Evolutionary conservation across 2,888 invertebrate genomes (phyloP).

Genomic region (Fragum sueziense): DNA sequence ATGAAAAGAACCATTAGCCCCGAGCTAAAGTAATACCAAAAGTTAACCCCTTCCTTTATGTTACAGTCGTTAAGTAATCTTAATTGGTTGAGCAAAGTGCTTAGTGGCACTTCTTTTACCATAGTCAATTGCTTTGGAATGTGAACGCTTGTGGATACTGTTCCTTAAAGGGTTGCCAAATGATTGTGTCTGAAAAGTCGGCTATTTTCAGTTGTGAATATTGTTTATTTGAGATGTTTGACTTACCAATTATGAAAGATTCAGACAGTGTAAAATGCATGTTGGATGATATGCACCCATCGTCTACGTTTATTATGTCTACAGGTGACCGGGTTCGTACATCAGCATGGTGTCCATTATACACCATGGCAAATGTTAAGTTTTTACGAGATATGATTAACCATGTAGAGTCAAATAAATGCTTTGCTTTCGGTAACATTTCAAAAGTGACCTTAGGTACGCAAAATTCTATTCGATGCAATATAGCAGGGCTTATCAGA

Average conservation of each 20-base stretch:
- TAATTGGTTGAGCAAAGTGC: too few relatives aligned
- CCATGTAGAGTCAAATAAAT: not conserved
- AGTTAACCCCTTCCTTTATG: too few relatives aligned
- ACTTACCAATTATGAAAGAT: not conserved
- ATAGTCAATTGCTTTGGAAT: not conserved
- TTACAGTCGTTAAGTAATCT: too few relatives aligned
- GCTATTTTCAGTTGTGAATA: too few relatives aligned
- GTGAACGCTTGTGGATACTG: not conserved
- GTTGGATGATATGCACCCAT: not conserved
- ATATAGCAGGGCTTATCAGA: too few relatives aligned
- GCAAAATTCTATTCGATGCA: not conserved
- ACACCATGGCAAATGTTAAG: not conserved
- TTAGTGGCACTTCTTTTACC: not conserved
- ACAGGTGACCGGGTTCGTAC: not conserved
- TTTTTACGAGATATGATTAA: not conserved
- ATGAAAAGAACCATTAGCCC: not conserved
- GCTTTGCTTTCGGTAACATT: not conserved
- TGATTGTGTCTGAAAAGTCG: not conserved
- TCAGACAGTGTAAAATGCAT: not conserved
- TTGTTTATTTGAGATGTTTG: too few relatives aligned
- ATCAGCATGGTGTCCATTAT: not conserved
- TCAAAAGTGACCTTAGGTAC: not conserved
- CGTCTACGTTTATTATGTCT: not conserved
- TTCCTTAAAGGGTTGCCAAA: not conserved
- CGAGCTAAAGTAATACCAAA: not conserved